Evolutionary conservation across 2,113 vertebrate species (phyloP), one percentile per base, ranked within the genome.

Genomic region (Chelonoidis abingdonii): DNA sequence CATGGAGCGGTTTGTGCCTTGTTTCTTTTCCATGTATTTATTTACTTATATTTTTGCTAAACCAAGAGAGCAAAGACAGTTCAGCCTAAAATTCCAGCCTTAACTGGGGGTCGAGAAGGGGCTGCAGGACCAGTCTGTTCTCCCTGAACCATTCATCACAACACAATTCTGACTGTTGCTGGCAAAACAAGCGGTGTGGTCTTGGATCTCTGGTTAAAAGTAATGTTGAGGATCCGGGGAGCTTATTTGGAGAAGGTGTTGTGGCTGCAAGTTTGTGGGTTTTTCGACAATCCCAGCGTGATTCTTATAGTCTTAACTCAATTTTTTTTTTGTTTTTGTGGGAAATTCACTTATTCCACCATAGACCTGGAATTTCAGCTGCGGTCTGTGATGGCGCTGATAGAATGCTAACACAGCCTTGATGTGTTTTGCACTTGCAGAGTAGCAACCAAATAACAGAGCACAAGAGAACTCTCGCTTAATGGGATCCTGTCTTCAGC

Each of bases 401-500:
- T 24, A 44, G 0, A 1, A 82, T 69, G 3, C 25, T 14, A 86
- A 72, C 2, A n/a, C 14, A 69, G 31, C 27, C 19, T 10, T 19
- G 19, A 72, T 22, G 69, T 10, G n/a, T 72, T 38, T 41, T 38
- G 19, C 19, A 8, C 19, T 72, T 17, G 16, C 31, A n/a, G 35
- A 69, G 65, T 38, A 72, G n/a, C 69, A 72, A 72, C 69, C n/a
- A 41, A 24, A 72, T 21, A 19, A 21, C 10, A 21, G 8, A n/a
- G 69, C 69, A 72, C n/a, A 72, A 31, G 69, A 72, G n/a, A 72
- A 19, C 44, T 81, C 79, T 88, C 84, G 41, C 21, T 24, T 72
- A 38, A 91, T 62, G 86, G 22, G 22, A 13, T 0, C 0, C 0
- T 17, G 69, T 78, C 54, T 87, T 62, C 76, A 24, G 12, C 4